Conservation (phyloP, 2,888 invertebrate genomes). For the Platerodrilus igneus region DNA sequence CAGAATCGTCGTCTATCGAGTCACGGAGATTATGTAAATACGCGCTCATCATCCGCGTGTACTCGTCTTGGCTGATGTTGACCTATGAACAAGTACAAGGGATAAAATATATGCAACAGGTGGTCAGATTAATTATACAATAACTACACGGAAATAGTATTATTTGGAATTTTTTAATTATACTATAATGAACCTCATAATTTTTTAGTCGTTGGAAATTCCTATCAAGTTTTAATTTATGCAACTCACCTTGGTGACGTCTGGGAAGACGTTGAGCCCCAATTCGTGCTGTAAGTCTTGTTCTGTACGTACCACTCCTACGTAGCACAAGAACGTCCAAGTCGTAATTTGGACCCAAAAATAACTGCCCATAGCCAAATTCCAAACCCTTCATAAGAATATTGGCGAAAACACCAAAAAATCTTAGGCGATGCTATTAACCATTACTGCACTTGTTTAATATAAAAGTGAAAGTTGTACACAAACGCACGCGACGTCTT, state of each 20-base stretch:
- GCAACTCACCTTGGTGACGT: slow-evolving; percentile 41
- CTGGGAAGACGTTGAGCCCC: slow-evolving; percentile 39
- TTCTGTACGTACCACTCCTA: slow-evolving; percentile 30
- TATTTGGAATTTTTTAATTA: slow-evolving; percentile 1
- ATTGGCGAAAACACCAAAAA: slow-evolving; percentile 31
- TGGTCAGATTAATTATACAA: no score
- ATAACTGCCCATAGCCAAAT: slow-evolving; percentile 43
- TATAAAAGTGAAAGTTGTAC: background rate
- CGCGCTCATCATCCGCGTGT: slow-evolving; percentile 57
- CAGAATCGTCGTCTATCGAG: slow-evolving; percentile 35
- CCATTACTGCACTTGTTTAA: background rate
- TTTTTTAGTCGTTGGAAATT: slow-evolving; percentile 31
- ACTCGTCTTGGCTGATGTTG: slow-evolving; percentile 62
- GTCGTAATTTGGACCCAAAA: slow-evolving; percentile 39
- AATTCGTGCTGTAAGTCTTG: slow-evolving; percentile 39
- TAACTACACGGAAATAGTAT: slow-evolving; percentile 6
- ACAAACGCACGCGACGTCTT: no score
- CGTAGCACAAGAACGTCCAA: slow-evolving; percentile 41
- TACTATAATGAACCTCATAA: slow-evolving; percentile 1
- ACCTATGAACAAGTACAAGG: slow-evolving; percentile 49
- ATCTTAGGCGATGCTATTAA: slow-evolving; percentile 27
- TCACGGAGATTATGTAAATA: slow-evolving; percentile 51
- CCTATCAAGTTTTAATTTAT: no score
- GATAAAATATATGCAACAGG: slow-evolving; percentile 28
- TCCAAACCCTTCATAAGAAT: slow-evolving; percentile 38